phyloP scores from a whole-genome alignment of 1,140 invertebrate species.

The Uloborus diversus region DNA sequence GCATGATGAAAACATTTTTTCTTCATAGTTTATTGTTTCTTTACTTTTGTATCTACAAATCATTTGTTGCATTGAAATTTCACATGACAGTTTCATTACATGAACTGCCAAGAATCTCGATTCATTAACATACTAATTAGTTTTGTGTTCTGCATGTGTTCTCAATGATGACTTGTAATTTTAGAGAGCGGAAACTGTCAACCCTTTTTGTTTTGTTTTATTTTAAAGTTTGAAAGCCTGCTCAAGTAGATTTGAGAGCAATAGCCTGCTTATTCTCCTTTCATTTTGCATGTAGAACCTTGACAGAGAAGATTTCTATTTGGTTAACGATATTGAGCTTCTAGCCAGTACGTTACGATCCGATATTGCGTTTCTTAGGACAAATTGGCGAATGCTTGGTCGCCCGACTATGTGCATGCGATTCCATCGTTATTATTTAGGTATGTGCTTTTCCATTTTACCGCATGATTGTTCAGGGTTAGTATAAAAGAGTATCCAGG shows the following conservation, averaged over 20 bases:
- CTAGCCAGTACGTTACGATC: constrained; percentile 86
- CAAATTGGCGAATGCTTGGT: constrained; percentile 89
- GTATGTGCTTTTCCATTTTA: constrained; percentile 53
- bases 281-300: constrained; percentile 75
- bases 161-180: no score
- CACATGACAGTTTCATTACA: no score
- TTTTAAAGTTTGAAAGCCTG: neutral
- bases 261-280: neutral
- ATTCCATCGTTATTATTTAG: constrained; percentile 61
- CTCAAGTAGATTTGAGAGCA: neutral
- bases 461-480: neutral
- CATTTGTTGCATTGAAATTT: no score
- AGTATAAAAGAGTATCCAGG: no score
- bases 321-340: constrained; percentile 87
- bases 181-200: no score
- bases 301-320: constrained; percentile 93
- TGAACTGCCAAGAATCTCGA: no score
- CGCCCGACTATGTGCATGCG: constrained; percentile 84
- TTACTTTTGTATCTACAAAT: no score
- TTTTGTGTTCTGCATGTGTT: no score
- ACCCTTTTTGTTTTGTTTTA: neutral
- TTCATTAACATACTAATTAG: no score
- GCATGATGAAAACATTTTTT: no score
- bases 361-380: constrained; percentile 89
- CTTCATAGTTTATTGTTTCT: no score